Evolutionary conservation across 2,888 invertebrate genomes (phyloP), one percentile per base, ranked within the genome.

Genomic region (Cantharis nigra): DNA sequence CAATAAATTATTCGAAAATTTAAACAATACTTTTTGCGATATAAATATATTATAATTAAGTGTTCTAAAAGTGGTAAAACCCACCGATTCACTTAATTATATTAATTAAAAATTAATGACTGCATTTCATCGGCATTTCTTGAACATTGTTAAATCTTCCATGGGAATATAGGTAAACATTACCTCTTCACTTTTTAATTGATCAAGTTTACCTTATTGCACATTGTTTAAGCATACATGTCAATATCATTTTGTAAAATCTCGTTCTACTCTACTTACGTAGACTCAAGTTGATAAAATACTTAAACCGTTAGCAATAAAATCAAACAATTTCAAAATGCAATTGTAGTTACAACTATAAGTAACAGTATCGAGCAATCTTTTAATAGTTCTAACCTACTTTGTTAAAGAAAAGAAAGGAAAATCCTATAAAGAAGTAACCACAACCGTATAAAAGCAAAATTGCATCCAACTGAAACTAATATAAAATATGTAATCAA

Each of bases 401-500:
- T 76, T 76, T 76, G 72, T 76, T 20, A 72, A 69, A 76, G 72
- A 76, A 76, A 76, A 23, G 76, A 76, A 76, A 76, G 76, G 76
- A 76, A 76, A 76, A 76, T 71, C 72, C 72, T 72, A 72, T 76
- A 76, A 76, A 75, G 75, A 75, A 75, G 75, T 71, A 75, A 75
- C 71, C 75, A 67, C 64, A 75, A 75, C 75, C 75, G 75, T 75
- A 74, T 75, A 74, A 67, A 69, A 75, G 72, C 69, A 63, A 69
- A 63, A 64, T 69, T 49, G 72, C 76, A 69, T 28, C 28, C 72
- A 63, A 72, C 71, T 76, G 72, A 71, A 69, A 69, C 76, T 69
- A 72, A 76, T 69, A 63, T 69, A 63, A 69, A 72, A 76, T 69
- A 69, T 72, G 69, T 67, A 75, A 67, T 49, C 49, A n/a, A 49